Evolutionary conservation across 2,113 vertebrate species (phyloP).

Genomic region (Pagrus major): DNA sequence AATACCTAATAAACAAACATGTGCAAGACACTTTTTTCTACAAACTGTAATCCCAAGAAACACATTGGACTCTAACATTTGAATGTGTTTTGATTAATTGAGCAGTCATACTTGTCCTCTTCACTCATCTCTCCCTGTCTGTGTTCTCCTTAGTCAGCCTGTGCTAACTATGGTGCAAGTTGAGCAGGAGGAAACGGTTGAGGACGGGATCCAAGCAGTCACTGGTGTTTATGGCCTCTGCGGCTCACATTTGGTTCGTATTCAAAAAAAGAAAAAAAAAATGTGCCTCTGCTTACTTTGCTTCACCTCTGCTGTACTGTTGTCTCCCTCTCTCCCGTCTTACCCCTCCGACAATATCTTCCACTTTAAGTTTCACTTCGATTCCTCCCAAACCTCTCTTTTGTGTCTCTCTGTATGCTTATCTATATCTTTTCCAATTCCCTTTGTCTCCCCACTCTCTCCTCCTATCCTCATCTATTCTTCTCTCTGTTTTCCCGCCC

Average conservation of each 20-base stretch:
- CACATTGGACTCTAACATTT: not conserved
- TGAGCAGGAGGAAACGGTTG: conserved; percentile 43
- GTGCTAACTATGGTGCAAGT: conserved; percentile 41
- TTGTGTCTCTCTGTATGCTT: not conserved
- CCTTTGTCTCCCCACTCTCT: conserved; percentile 3
- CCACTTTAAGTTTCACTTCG: conserved; percentile 4
- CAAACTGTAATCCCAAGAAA: not conserved
- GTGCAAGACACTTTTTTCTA: not conserved
- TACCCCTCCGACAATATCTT: not conserved
- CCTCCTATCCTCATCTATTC: conserved; percentile 26
- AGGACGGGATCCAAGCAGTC: conserved; percentile 59
- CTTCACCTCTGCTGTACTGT: conserved; percentile 32
- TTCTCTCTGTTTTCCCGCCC: conserved; percentile 15
- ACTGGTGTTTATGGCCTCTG: conserved; percentile 72
- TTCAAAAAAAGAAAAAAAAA: conserved; percentile 44
- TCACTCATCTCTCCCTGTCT: not conserved
- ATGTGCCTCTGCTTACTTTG: conserved; percentile 37
- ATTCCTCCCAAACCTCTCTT: conserved; percentile 13
- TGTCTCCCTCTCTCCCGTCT: conserved; percentile 11
- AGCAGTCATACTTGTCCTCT: not conserved
- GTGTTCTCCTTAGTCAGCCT: not conserved
- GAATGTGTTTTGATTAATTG: not conserved
- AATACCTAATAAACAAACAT: not conserved
- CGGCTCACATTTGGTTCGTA: conserved; percentile 71
- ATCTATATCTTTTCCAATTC: conserved; percentile 36